Base-by-base conservation (phyloP, 2,113 vertebrate genomes). In the Fregetta grallaria region DNA sequence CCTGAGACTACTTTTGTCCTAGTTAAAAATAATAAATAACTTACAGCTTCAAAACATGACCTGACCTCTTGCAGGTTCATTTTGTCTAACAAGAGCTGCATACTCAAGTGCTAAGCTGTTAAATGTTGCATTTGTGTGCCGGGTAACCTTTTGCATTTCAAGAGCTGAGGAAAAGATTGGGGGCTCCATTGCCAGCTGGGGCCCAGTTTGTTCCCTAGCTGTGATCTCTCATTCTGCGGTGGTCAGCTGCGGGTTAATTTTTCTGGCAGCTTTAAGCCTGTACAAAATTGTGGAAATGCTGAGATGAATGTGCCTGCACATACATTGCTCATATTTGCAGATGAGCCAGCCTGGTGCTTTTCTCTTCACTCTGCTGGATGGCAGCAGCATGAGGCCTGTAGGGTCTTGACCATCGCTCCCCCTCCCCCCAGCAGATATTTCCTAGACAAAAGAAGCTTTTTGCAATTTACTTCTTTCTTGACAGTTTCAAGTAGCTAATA, bases 181-280 rank as follows among this genome's bases (percentile, higher is more conserved):
- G 30, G 67, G 23, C 78, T 90, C 19, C n/a, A 3, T 42, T 42
- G 47, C 76, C 94, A 94, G 65, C 79, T 95, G 95, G 50, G 59
- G 18, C 55, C 32, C 59, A 1, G 1, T 59, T 78, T 79, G 74
- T 78, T 90, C 42, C 49, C 65, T 72, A 26, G 49, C 71, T 71
- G 66, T 77, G 59, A 44, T 81, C 45, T 70, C 74, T 42, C 21
- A 58, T 85, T 90, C 53, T 85, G n/a, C 2, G 1, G 22, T 77
- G 87, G 90, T 94, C 93, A 85, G 66, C 94, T 92, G 59, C 58
- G 75, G 79, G 92, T 96, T 97, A 96, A 92, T 95, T 93, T 66
- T 88, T 30, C 52, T 63, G 88, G 42, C 74, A 78, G 84, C 76
- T 93, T 82, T 77, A 68, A 87, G 66, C 58, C 70, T 80, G 38